Base-by-base conservation (phyloP, 2,888 invertebrate species). In the Empis livida region DNA sequence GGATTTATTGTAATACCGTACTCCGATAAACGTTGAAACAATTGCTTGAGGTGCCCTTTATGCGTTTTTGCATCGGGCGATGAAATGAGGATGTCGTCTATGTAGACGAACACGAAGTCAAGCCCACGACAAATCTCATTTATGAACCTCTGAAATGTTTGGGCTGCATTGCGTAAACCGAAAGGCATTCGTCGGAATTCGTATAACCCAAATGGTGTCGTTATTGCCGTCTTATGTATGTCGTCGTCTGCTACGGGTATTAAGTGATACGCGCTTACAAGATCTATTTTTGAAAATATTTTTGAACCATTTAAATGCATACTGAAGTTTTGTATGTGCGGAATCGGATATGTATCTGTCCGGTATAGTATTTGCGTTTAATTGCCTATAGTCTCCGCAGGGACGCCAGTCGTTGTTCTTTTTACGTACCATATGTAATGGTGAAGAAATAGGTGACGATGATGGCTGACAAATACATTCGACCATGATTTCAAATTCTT, bases 281-380 rank as follows among this genome's bases (percentile, higher is more conserved):
- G 15, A 14, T 44, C 44, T n/a, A 44, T 37, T 14, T 23, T 48
- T 13, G 37, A 44, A 14, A 48, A 48, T 13, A 48, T 27, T 11
- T 14, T 41, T 27, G 16, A 41, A 13, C 42, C 38, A 20, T 20
- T 9, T 15, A 45, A 14, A n/a, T 20, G 16, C 13, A 16, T 38
- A 10, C n/a, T 16, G n/a, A 44, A 45, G 37, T 45, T 27, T 13
- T 44, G 37, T 20, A 48, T 39, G 23, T 44, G 17, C 15, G 45
- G 42, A 30, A 48, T 42, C 8, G 45, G 45, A 31, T 45, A 45
- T n/a, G n/a, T n/a, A n/a, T 13, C 44, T 20, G n/a, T 48, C 48
- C 5, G 48, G 45, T 10, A 40, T 32, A 4, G 45, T 48, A 23
- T 37, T n/a, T 11, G 45, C 27, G 17, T 45, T 48, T 14, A 48